phyloP scores from a whole-genome alignment of 2,888 invertebrate genomes.

The Merodon equestris region DNA sequence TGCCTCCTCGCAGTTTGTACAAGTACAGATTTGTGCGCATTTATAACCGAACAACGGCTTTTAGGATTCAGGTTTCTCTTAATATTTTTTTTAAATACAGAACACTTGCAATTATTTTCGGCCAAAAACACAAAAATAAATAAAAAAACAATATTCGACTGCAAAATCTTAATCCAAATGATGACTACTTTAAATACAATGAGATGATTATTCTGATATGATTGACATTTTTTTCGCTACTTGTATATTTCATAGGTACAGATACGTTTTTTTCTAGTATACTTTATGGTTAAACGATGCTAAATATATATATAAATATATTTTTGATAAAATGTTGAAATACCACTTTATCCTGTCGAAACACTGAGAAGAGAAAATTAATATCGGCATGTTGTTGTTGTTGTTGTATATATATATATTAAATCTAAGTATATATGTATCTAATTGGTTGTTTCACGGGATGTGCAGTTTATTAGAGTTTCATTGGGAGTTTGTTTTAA shows the following conservation, averaged over 20 bases:
- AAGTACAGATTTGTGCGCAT: not conserved
- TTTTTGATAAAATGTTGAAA: constrained; percentile 23
- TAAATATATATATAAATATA: constrained; percentile 34
- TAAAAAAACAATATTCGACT: constrained; percentile 31
- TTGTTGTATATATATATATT: constrained; percentile 28
- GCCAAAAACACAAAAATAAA: constrained; percentile 9
- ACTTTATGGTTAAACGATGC: too few relatives aligned
- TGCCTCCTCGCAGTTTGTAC: too few relatives aligned
- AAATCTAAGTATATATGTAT: constrained; percentile 18
- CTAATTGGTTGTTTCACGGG: too few relatives aligned
- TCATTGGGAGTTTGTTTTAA: constrained; percentile 16
- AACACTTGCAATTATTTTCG: constrained; percentile 7
- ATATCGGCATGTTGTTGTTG: constrained; percentile 48
- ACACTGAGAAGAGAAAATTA: constrained; percentile 35
- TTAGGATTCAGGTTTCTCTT: not conserved
- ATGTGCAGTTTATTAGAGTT: constrained; percentile 59
- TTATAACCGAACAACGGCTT: constrained; percentile 8
- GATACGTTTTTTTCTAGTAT: too few relatives aligned
- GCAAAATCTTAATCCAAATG: not conserved
- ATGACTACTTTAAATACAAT: constrained; percentile 33
- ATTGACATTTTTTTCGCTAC: constrained; percentile 49
- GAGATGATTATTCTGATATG: constrained; percentile 47
- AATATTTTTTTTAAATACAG: too few relatives aligned
- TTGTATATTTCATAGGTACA: constrained; percentile 17
- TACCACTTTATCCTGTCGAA: constrained; percentile 29